Base-by-base conservation (phyloP, 1,140 invertebrate genomes). In the Helicorthomorpha holstii region DNA sequence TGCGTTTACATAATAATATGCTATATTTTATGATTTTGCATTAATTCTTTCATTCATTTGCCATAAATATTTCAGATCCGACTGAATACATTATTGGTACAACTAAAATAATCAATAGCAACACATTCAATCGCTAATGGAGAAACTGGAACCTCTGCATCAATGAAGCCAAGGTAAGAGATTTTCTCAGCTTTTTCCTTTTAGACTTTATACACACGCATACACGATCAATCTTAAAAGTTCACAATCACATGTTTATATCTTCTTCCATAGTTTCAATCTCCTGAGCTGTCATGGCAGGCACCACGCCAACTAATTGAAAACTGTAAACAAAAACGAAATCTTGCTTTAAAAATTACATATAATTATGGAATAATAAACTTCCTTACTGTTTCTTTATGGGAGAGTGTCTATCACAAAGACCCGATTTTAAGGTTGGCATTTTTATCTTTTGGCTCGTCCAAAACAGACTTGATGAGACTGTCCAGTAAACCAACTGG, bases 61-160 rank as follows among this genome's bases (percentile, higher is more conserved):
- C n/a, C n/a, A n/a, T n/a, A n/a, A n/a, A n/a, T n/a, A 10, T 76
- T 77, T 43, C 65, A 81, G 79, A 82, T 38, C 85, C 85, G 63
- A 82, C 86, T 19, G 89, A 95, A 65, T 95, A 93, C 70, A 75
- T 95, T 16, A 78, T 97, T 50, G 81, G 85, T 45, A 94, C 91
- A 19, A 95, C 91, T 1, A 92, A 91, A 67, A 72, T 97, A 19
- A 85, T 94, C 25, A 95, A 91, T 71, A 91, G 91, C 47, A 81
- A 80, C 53, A 79, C 63, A 69, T 95, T 4, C 75, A 81, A 60
- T 79, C 80, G 12, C 66, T 92, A 26, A 76, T 80, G 63, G 83
- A 86, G 56, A 46, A 21, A 10, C 44, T 46, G 21, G 4, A 7
- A 25, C 44, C n/a, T n/a, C n/a, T n/a, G n/a, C n/a, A n/a, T n/a